These are phyloP conservation scores for Callaeas wilsoni DNA, from an alignment of 2,113 vertebrate species.

Conservation along the genomic window DNA sequence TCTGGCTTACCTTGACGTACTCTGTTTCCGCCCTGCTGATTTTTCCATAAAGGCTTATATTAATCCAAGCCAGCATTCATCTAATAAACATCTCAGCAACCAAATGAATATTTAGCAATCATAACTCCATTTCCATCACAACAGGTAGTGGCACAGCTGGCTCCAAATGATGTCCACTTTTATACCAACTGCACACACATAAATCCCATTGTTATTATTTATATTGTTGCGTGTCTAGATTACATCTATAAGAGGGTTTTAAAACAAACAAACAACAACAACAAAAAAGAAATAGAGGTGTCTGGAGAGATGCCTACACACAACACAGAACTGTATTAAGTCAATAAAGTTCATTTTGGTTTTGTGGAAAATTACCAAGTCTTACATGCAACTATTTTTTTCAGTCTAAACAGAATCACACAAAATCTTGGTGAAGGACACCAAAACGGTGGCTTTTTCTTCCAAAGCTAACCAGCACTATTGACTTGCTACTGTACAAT, in stretches of 20 bases:
- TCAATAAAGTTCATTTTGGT: background rate
- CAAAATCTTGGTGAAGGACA: background rate
- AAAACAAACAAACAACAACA: background rate
- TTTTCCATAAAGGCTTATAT: background rate
- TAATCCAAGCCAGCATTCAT: background rate
- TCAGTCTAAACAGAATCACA: background rate
- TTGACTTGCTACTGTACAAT: background rate
- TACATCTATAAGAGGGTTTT: background rate
- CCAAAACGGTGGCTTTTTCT: rapidly evolving
- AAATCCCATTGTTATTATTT: background rate
- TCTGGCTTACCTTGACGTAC: background rate
- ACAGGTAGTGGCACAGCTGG: background rate
- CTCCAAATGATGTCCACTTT: background rate
- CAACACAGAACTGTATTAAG: background rate
- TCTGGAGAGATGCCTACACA: background rate
- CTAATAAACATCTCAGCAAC: background rate
- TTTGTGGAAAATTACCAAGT: background rate
- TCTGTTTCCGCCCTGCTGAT: background rate
- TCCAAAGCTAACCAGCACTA: background rate
- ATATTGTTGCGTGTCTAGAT: background rate
- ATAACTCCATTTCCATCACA: background rate
- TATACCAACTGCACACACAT: background rate
- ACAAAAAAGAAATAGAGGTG: rapidly evolving
- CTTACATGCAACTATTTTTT: background rate
- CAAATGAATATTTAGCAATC: background rate